These are phyloP conservation scores for Oryzias melastigma DNA, from an alignment of 2,113 vertebrate species.

Conservation along the genomic window DNA sequence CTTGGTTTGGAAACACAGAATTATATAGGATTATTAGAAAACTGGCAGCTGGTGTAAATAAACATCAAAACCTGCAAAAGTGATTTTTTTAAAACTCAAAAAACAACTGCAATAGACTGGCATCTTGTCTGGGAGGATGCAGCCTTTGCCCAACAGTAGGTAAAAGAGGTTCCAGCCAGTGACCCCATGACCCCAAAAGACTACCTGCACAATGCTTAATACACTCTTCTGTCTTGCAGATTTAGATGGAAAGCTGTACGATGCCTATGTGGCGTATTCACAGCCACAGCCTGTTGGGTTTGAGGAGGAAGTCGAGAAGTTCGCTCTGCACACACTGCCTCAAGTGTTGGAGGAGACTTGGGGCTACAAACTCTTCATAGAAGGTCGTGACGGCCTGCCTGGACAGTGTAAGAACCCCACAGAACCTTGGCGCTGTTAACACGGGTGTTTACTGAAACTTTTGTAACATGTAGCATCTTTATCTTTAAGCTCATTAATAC, in stretches of 20 bases:
- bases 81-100: no score
- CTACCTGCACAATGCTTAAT: no score
- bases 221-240: constrained; percentile 61
- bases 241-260: constrained; percentile 87
- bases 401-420: constrained; percentile 80
- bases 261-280: constrained; percentile 89
- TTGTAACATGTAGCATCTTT: not conserved
- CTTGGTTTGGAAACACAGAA: no score
- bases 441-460: no score
- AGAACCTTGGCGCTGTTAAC: no score
- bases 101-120: no score
- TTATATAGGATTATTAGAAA: no score
- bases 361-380: constrained; percentile 87
- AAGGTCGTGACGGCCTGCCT: constrained; percentile 83
- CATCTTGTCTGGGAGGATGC: not conserved
- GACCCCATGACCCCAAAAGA: no score
- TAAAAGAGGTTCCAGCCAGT: no score
- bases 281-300: constrained; percentile 49
- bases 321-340: constrained; percentile 80
- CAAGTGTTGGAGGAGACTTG: constrained; percentile 85
- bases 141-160: no score
- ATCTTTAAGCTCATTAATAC: not conserved
- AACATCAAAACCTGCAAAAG: no score
- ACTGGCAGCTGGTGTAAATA: no score
- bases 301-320: constrained; percentile 70